phyloP scores from a whole-genome alignment of 2,797 vertebrate species.

The Acanthornis magna region DNA sequence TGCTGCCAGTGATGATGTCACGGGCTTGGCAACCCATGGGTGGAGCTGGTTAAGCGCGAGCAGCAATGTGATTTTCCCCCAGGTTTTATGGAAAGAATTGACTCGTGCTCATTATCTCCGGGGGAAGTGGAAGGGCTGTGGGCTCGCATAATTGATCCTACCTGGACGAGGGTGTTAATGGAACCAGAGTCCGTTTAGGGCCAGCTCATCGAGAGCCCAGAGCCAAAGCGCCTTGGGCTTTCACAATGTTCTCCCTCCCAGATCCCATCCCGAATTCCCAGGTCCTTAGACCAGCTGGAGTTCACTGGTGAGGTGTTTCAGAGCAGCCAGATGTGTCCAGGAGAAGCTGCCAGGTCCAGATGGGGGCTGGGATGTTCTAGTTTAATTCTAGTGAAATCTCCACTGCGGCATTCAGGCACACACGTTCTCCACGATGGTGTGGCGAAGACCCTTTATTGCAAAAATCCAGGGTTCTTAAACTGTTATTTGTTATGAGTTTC shows the following conservation, averaged over 20 bases:
- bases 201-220: neutral
- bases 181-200: accelerated
- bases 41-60: conserved; percentile 44
- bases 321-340: neutral
- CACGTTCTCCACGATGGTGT: too few species aligned
- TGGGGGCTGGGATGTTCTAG: neutral
- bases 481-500: too few species aligned
- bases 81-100: neutral
- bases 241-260: accelerated
- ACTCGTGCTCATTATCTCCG: neutral
- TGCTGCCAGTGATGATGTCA: conserved; percentile 81
- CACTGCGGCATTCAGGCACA: too few species aligned
- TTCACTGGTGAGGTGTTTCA: neutral
- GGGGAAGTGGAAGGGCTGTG: neutral
- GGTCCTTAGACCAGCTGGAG: neutral
- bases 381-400: neutral
- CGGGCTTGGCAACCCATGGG: conserved; percentile 65
- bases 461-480: too few species aligned
- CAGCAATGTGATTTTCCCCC: neutral
- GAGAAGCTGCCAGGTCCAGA: neutral
- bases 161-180: neutral
- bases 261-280: neutral
- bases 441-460: too few species aligned
- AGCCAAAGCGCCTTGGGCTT: neutral
- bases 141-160: neutral